phyloP scores from a whole-genome alignment of 2,797 vertebrate species.

The Labeo calbasu region DNA sequence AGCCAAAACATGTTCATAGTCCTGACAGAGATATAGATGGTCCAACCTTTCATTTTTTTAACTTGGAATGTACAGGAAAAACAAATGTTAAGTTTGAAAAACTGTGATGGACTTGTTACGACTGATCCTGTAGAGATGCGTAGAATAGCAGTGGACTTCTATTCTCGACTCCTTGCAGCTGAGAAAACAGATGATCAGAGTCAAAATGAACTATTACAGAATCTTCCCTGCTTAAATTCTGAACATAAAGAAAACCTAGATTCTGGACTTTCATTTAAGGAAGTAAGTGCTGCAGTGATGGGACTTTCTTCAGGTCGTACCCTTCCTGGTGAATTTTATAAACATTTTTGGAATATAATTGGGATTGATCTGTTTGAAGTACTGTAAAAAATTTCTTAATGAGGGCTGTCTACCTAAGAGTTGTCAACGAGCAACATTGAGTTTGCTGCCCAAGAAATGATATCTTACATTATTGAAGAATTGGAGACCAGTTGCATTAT shows the following conservation, averaged over 20 bases:
- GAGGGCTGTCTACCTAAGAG: neutral
- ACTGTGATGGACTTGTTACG: too few species aligned
- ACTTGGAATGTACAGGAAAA: too few species aligned
- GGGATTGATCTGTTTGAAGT: neutral
- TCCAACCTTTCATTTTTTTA: too few species aligned
- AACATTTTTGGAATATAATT: neutral
- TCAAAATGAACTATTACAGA: neutral
- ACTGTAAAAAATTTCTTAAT: neutral
- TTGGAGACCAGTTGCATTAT: neutral
- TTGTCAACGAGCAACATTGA: neutral
- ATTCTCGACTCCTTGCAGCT: too few species aligned
- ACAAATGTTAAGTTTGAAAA: too few species aligned
- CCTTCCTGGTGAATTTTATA: neutral
- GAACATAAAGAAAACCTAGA: neutral
- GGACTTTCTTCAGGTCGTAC: neutral
- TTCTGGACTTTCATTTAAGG: neutral
- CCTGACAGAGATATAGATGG: too few species aligned
- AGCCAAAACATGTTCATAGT: too few species aligned
- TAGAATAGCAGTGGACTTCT: too few species aligned
- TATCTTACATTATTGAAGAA: neutral
- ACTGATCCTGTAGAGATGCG: too few species aligned
- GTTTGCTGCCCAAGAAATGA: neutral
- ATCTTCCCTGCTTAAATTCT: neutral
- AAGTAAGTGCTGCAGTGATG: neutral
- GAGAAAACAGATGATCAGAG: neutral